These are phyloP conservation scores for Drosophila takahashii DNA, from an alignment of 1,140 invertebrate species.

Conservation along the genomic window DNA sequence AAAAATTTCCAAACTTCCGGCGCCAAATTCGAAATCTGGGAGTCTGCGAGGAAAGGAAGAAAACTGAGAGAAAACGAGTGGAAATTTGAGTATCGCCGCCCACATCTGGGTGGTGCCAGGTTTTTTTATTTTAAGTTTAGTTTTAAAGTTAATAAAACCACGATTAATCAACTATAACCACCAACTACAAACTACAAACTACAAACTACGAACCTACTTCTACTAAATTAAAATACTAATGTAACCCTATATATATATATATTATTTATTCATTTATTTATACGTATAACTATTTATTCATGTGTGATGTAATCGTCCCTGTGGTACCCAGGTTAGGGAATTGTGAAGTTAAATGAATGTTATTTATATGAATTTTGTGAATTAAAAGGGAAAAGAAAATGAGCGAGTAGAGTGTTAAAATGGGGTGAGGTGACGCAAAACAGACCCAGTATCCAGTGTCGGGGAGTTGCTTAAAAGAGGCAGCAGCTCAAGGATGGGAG, in stretches of 20 bases:
- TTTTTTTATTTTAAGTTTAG: neutral
- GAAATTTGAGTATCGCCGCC: no score
- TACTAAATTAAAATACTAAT: neutral
- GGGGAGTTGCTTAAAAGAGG: neutral
- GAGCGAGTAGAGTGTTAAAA: neutral
- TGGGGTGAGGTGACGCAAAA: neutral
- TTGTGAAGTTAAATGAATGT: neutral
- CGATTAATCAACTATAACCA: no score
- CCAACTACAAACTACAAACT: no score
- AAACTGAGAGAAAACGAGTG: no score
- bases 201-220: no score
- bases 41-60: no score
- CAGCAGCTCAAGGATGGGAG: neutral
- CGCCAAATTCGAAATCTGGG: neutral
- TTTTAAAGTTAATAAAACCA: neutral
- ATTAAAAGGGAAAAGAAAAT: neutral
- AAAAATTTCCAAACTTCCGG: no score
- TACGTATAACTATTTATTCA: neutral
- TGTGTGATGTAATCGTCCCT: neutral
- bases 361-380: neutral
- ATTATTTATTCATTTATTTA: neutral
- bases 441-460: neutral
- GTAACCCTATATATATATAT: neutral
- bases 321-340: neutral
- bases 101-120: neutral